These are phyloP conservation scores for Urocolius indicus DNA, from an alignment of 2,113 vertebrate species.

Conservation along the genomic window DNA sequence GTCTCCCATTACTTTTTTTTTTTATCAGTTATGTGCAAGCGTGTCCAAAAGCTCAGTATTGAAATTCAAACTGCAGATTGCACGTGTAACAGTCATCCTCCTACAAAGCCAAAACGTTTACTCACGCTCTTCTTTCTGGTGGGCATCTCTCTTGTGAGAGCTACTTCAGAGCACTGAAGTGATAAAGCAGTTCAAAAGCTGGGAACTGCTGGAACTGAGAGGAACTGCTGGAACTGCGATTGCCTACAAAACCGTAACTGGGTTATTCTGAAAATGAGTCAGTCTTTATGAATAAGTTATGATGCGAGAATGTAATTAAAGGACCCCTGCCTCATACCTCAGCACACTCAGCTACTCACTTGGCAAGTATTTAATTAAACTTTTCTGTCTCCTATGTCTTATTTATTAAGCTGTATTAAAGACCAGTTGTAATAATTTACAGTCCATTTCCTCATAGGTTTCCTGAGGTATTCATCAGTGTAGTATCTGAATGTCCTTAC, in stretches of 20 bases:
- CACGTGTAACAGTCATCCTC: rapidly evolving
- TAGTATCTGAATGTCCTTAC: not conserved
- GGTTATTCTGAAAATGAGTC: constrained; percentile 4
- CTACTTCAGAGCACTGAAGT: no score
- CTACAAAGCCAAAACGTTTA: rapidly evolving
- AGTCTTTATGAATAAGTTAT: not conserved
- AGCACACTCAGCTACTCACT: not conserved
- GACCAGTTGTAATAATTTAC: not conserved
- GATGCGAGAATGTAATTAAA: constrained; percentile 31
- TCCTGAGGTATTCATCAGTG: not conserved
- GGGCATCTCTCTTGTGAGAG: not conserved
- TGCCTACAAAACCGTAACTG: not conserved
- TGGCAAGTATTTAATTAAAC: not conserved
- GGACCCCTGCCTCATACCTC: constrained; percentile 29
- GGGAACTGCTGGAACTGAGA: not conserved
- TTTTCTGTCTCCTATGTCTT: not conserved
- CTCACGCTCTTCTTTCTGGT: rapidly evolving
- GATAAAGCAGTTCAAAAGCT: not conserved
- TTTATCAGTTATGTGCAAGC: rapidly evolving
- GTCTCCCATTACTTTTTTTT: rapidly evolving
- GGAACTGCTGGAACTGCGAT: not conserved
- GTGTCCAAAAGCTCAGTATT: not conserved
- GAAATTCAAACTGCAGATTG: not conserved
- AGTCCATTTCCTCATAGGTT: not conserved
- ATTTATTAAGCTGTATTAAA: constrained; percentile 11